Percentiles rank a stretch among this genome's conserved stretches.
Conservation (phyloP, 2,113 vertebrate genomes). For the Physeter macrocephalus region DNA sequence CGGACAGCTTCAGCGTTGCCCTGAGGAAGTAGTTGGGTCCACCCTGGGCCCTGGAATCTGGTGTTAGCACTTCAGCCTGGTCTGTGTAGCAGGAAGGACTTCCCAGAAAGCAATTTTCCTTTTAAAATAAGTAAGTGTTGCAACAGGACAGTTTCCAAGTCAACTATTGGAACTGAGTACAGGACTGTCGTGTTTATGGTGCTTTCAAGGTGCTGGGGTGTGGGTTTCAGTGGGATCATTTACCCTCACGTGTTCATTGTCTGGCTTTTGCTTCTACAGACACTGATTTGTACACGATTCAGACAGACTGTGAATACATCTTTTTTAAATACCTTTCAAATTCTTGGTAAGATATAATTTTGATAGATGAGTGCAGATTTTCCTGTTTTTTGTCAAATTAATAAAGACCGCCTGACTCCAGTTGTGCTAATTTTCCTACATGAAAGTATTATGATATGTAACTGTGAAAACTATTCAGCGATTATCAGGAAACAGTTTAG, state of each 20-base stretch:
- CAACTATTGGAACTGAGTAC: not conserved
- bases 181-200: not conserved
- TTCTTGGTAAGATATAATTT: conserved; percentile 78
- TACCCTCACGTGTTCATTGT: conserved; percentile 55
- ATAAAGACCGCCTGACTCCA: conserved; percentile 78
- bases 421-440: conserved; percentile 15
- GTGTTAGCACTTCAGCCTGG: not conserved
- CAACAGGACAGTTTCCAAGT: not conserved
- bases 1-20: not conserved
- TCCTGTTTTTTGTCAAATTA: conserved; percentile 77
- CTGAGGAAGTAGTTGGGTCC: not conserved
- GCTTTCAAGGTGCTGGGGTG: conserved; percentile 14
- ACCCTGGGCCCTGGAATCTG: conserved; percentile 3
- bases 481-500: not conserved
- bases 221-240: conserved; percentile 24
- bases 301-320: conserved; percentile 76
- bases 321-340: conserved; percentile 78
- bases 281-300: conserved; percentile 75
- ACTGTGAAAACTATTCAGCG: not conserved
- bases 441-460: not conserved
- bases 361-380: conserved; percentile 79
- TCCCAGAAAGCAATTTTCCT: conserved; percentile 56
- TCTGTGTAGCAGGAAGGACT: conserved; percentile 2
- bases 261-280: conserved; percentile 70
- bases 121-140: conserved; percentile 34